A percentile compares a stretch with the other conserved stretches of the same genome.
These are phyloP conservation scores for Apis florea DNA, from an alignment of 1,140 invertebrate species.

Conservation along the genomic window DNA sequence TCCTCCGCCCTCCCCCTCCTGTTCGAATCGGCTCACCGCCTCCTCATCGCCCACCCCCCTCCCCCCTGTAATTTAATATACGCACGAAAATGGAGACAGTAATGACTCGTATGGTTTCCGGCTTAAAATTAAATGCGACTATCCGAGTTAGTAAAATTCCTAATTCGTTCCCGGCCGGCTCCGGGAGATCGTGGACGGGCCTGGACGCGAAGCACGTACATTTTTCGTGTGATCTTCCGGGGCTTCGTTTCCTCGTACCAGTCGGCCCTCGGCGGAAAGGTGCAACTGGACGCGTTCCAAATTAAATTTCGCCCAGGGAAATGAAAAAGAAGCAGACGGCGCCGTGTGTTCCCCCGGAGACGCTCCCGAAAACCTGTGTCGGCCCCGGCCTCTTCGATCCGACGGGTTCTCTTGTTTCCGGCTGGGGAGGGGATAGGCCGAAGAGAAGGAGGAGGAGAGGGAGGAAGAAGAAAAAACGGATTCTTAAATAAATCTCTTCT, in stretches of 20 bases:
- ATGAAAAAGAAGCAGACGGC: constrained; percentile 72
- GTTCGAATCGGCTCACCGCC: constrained; percentile 52
- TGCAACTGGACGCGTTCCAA: constrained; percentile 78
- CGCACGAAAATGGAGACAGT: constrained; percentile 77
- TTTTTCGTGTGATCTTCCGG: constrained; percentile 80
- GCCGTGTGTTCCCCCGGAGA: constrained; percentile 28
- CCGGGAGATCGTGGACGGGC: constrained; percentile 56
- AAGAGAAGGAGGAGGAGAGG: no score
- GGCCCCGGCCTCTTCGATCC: neutral
- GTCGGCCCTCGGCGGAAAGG: constrained; percentile 64
- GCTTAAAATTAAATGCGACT: constrained; percentile 81
- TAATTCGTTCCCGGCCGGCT: constrained; percentile 74
- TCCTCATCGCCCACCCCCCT: constrained; percentile 42
- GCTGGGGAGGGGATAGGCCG: neutral
- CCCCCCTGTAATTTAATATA: constrained; percentile 77
- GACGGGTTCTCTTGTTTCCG: neutral
- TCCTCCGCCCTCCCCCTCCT: neutral
- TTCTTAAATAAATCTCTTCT: constrained; percentile 58
- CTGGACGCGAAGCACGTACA: constrained; percentile 68
- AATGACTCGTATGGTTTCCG: constrained; percentile 80
- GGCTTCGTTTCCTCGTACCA: constrained; percentile 74
- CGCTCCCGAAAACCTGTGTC: neutral
- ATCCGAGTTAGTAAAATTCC: constrained; percentile 80
- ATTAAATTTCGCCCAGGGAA: constrained; percentile 75
- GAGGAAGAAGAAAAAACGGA: neutral